These are phyloP conservation scores for Temnopleurus reevesii DNA, from an alignment of 53 echinoderm and acorn worm genomes.

Conservation along the genomic window DNA sequence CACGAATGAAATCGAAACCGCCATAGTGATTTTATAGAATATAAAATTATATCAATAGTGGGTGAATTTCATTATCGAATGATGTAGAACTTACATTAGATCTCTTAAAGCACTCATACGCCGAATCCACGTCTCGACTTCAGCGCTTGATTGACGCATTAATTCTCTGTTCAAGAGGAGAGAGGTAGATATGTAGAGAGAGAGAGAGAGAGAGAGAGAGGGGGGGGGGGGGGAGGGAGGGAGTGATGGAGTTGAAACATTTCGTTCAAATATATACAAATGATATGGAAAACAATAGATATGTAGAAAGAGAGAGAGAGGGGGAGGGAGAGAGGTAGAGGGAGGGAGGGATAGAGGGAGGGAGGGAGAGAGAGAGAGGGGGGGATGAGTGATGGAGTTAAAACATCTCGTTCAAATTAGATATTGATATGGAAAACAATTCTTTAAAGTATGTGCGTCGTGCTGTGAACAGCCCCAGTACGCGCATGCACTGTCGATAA, in stretches of 20 bases:
- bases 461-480: too few species aligned
- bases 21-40: too few species aligned
- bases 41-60: too few species aligned
- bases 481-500: too few species aligned
- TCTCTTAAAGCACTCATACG: background rate
- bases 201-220: background rate
- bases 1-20: too few species aligned
- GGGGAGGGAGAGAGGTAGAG: background rate
- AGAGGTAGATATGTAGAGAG: too few species aligned
- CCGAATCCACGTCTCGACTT: background rate
- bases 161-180: background rate
- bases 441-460: too few species aligned
- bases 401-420: too few species aligned
- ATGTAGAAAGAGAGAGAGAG: background rate
- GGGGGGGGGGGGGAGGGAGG: background rate
- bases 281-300: background rate
- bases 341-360: too few species aligned
- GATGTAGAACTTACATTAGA: background rate
- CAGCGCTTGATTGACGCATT: background rate
- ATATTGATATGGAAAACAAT: too few species aligned
- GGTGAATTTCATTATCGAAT: background rate
- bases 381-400: too few species aligned
- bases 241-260: background rate
- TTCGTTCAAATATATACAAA: background rate
- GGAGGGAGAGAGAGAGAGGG: too few species aligned